Evolutionary conservation across 2,888 invertebrate species (phyloP).

Genomic region (Arrhopalites spinosus): DNA sequence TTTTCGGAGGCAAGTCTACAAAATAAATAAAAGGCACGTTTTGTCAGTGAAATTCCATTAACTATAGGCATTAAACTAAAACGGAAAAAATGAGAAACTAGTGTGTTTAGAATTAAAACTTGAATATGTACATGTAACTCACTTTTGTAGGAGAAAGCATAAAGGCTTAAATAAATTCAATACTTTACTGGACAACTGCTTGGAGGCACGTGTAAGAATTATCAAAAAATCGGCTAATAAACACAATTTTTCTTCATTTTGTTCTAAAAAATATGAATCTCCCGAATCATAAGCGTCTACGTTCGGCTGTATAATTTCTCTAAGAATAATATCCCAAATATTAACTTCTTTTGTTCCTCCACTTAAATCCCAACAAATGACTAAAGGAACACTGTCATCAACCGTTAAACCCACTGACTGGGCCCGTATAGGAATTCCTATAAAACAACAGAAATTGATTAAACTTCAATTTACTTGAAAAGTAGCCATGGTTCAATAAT

Average conservation of each 20-base stretch:
- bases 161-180: conserved; percentile 41
- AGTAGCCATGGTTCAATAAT: no score
- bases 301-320: conserved; percentile 33
- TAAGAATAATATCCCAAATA: conserved; percentile 44
- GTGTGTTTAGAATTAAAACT: neutral
- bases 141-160: conserved; percentile 46
- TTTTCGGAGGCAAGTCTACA: conserved; percentile 41
- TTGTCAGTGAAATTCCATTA: neutral
- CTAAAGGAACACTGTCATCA: conserved; percentile 30
- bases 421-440: conserved; percentile 37
- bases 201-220: conserved; percentile 39
- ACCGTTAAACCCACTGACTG: conserved; percentile 35
- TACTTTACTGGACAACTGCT: conserved; percentile 38
- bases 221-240: conserved; percentile 46
- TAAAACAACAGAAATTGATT: no score
- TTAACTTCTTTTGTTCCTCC: conserved; percentile 30
- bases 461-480: no score
- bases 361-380: conserved; percentile 45
- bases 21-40: neutral
- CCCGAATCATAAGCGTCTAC: conserved; percentile 22
- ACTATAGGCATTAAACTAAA: neutral
- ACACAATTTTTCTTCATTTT: conserved; percentile 33
- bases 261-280: conserved; percentile 30
- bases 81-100: neutral
- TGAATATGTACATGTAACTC: conserved; percentile 17